phyloP scores from a whole-genome alignment of 2,797 vertebrate genomes.

The Geotrypetes seraphini region DNA sequence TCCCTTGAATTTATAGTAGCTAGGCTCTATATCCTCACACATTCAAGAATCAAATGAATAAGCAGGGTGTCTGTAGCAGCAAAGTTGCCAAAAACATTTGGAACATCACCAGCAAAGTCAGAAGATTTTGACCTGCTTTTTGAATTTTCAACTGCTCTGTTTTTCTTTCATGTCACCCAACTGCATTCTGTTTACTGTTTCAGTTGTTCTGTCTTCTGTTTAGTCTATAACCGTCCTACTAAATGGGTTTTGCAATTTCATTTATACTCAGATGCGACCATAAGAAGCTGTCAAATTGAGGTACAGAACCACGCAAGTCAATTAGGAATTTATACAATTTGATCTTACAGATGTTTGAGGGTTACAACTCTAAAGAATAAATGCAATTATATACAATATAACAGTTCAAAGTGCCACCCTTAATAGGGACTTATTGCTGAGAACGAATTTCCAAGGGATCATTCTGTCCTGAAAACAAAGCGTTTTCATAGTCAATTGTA shows the following conservation, averaged over 20 bases:
- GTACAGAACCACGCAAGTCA: slow-evolving; percentile 11
- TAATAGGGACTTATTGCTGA: no score
- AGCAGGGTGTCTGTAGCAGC: neutral
- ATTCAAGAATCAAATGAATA: slow-evolving; percentile 28
- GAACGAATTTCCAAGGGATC: no score
- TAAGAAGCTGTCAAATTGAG: slow-evolving; percentile 25
- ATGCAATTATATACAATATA: no score
- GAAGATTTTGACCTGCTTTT: slow-evolving; percentile 23
- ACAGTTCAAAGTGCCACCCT: no score
- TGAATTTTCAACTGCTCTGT: neutral
- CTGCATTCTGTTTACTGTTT: neutral
- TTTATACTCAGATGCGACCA: slow-evolving; percentile 9
- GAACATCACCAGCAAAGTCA: slow-evolving; percentile 23
- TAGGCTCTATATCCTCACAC: slow-evolving; percentile 35
- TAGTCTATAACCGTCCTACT: neutral
- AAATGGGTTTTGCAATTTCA: slow-evolving; percentile 11
- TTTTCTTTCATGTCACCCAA: neutral
- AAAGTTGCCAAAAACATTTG: slow-evolving; percentile 32
- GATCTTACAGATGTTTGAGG: slow-evolving; percentile 22
- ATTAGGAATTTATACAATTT: slow-evolving; percentile 22
- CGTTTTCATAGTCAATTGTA: no score
- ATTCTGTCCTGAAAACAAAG: no score
- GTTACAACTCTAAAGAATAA: slow-evolving; percentile 15
- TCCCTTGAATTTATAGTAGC: slow-evolving; percentile 57
- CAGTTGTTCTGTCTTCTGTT: slow-evolving; percentile 6